These are phyloP conservation scores for Planiliza haematocheilus DNA, from an alignment of 2,113 vertebrate genomes.

Conservation along the genomic window DNA sequence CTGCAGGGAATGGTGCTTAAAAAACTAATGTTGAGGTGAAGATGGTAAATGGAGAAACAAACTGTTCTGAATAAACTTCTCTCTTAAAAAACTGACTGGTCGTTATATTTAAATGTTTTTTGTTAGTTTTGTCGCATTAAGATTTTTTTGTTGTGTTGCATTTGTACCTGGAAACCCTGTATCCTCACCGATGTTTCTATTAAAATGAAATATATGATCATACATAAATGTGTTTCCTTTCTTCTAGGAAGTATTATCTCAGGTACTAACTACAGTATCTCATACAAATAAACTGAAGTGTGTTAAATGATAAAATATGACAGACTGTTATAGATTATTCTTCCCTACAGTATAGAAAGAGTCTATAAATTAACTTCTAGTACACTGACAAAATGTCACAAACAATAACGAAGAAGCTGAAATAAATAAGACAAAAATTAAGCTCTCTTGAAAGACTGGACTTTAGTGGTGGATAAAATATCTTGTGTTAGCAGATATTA, in stretches of 20 bases:
- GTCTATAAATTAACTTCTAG: too few species aligned
- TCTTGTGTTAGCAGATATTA: too few species aligned
- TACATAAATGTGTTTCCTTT: neutral
- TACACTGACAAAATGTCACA: too few species aligned
- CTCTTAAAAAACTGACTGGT: neutral
- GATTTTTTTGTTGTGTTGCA: neutral
- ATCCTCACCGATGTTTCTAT: neutral
- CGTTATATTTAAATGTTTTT: neutral
- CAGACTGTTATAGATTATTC: neutral
- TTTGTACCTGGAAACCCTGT: conserved; percentile 4
- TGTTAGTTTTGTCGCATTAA: conserved; percentile 23
- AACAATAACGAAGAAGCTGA: too few species aligned
- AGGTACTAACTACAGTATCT: too few species aligned
- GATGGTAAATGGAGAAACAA: neutral
- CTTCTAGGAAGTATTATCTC: too few species aligned
- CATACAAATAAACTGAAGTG: neutral
- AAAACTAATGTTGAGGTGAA: neutral
- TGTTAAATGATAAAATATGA: neutral
- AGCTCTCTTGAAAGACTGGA: too few species aligned
- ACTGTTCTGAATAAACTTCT: neutral
- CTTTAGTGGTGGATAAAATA: too few species aligned
- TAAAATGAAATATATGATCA: conserved; percentile 29
- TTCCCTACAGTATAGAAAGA: too few species aligned
- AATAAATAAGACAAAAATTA: too few species aligned
- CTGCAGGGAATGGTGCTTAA: neutral